These are phyloP conservation scores for Phataginus tetradactyla DNA, from an alignment of 2,797 vertebrate genomes.

Conservation along the genomic window DNA sequence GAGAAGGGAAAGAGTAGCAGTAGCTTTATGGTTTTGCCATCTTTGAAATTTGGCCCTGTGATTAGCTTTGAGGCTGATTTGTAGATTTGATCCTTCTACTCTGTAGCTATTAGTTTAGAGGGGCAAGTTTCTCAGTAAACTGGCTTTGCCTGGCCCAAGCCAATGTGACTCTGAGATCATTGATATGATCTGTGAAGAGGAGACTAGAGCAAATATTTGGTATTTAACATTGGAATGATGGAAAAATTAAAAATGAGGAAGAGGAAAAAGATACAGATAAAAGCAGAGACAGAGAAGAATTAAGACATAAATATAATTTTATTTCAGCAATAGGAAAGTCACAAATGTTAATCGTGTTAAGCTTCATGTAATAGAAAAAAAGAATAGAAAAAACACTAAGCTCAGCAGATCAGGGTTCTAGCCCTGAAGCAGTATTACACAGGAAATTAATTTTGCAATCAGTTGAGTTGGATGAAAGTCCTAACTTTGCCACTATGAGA, in stretches of 20 bases:
- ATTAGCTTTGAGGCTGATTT: background rate
- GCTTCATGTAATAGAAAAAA: background rate
- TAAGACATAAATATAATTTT: constrained; percentile 21
- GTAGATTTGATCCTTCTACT: background rate
- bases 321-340: constrained; percentile 37
- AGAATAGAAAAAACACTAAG: background rate
- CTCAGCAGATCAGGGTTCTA: constrained; percentile 33
- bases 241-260: background rate
- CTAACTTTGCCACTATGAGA: background rate
- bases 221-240: background rate
- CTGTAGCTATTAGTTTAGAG: constrained; percentile 17
- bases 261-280: background rate
- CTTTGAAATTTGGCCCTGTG: background rate
- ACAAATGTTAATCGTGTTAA: background rate
- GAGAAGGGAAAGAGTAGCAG: background rate
- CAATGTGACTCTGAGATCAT: background rate
- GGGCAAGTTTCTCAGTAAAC: background rate
- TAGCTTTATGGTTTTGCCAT: background rate
- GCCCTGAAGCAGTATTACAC: background rate
- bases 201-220: background rate
- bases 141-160: background rate
- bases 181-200: background rate
- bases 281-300: background rate
- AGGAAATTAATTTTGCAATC: background rate
- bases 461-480: background rate